Evolutionary conservation across 2,888 invertebrate genomes (phyloP).

Genomic region (Cheilosia grossa): DNA sequence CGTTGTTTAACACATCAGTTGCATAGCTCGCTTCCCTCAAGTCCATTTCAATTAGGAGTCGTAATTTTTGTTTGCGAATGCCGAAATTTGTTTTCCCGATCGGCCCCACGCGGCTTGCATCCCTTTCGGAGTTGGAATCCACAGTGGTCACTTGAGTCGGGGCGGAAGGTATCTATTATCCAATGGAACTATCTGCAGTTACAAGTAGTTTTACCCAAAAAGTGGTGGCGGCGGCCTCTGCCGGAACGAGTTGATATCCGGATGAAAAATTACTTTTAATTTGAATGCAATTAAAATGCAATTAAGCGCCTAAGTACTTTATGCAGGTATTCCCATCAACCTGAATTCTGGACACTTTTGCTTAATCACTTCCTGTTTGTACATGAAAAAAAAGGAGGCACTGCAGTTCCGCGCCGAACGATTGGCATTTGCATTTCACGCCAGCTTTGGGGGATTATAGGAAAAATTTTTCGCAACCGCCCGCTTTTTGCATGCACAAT

Average conservation of each 20-base stretch:
- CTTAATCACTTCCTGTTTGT: constrained; percentile 14
- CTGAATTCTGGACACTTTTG: neutral
- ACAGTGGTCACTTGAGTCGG: constrained; percentile 19
- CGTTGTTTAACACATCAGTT: constrained; percentile 11
- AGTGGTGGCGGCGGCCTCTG: neutral
- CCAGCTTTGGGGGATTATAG: constrained; percentile 9
- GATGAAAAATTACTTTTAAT: constrained; percentile 72
- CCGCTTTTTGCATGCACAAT: no score
- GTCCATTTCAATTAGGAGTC: constrained; percentile 51
- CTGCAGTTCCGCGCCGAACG: constrained; percentile 14
- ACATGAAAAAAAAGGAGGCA: neutral
- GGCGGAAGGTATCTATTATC: constrained; percentile 23
- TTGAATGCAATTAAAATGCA: constrained; percentile 71
- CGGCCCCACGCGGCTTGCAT: neutral
- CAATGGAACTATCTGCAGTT: neutral
- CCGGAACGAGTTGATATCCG: constrained; percentile 43
- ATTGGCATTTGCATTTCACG: constrained; percentile 21
- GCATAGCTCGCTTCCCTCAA: neutral
- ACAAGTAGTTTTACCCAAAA: neutral
- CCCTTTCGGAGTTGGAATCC: no score
- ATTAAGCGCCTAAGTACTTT: constrained; percentile 38
- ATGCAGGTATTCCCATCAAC: constrained; percentile 12
- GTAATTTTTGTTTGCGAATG: constrained; percentile 51
- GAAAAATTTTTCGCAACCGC: neutral
- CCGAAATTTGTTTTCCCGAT: constrained; percentile 52